These are phyloP conservation scores for Argya squamiceps DNA, from an alignment of 2,797 vertebrate genomes.

Conservation along the genomic window DNA sequence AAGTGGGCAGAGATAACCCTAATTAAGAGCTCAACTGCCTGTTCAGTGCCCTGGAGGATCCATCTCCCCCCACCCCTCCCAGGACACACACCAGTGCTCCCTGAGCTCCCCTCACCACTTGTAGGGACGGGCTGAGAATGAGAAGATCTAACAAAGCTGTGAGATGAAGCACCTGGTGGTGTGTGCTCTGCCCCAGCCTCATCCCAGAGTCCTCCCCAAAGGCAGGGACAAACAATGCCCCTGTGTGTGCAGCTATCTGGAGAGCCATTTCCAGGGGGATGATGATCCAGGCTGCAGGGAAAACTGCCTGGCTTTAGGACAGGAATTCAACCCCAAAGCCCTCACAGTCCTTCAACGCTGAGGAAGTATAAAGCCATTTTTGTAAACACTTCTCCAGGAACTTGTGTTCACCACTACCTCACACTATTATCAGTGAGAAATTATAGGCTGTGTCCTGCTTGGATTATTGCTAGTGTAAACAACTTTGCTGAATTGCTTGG, in stretches of 20 bases:
- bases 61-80: not conserved
- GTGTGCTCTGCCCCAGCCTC: not conserved
- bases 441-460: conserved; percentile 45
- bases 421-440: conserved; percentile 45
- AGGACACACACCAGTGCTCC: not conserved
- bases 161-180: not conserved
- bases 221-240: not conserved
- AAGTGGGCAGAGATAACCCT: not conserved
- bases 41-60: not conserved
- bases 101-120: fast-evolving
- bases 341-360: not conserved
- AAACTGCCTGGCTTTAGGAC: not conserved
- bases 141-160: fast-evolving
- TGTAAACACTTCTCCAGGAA: conserved; percentile 40
- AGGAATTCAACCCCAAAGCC: not conserved
- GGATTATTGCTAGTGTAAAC: conserved; percentile 64
- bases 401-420: conserved; percentile 17
- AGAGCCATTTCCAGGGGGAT: not conserved
- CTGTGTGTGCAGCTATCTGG: not conserved
- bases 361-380: not conserved
- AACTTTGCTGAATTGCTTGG: conserved; percentile 54
- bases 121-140: fast-evolving
- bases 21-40: not conserved
- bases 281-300: not conserved
- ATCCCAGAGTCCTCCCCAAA: not conserved